phyloP scores from a whole-genome alignment of 2,888 invertebrate species.

The Diploptera punctata region DNA sequence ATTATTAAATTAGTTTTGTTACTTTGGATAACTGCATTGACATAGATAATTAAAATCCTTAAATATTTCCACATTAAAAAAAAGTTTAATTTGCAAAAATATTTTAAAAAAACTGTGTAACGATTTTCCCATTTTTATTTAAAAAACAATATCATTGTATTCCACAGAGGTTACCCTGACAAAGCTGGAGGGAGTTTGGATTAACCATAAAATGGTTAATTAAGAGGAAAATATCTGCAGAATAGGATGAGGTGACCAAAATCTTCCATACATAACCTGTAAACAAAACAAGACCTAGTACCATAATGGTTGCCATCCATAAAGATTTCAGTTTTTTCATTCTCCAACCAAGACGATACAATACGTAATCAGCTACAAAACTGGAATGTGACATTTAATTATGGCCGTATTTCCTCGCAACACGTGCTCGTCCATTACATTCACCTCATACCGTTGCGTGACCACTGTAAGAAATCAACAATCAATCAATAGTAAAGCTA shows the following conservation, averaged over 20 bases:
- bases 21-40: no score
- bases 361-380: slow-evolving; percentile 90
- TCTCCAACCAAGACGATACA: slow-evolving; percentile 86
- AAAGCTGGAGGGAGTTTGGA: slow-evolving; percentile 4
- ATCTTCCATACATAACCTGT: slow-evolving; percentile 11
- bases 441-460: slow-evolving; percentile 86
- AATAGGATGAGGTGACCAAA: slow-evolving; percentile 13
- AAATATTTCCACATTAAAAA: no score
- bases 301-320: slow-evolving; percentile 52
- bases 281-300: slow-evolving; percentile 47
- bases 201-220: not conserved
- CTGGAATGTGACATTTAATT: slow-evolving; percentile 92
- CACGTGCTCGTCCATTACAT: slow-evolving; percentile 93
- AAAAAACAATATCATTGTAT: not conserved
- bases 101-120: no score
- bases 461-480: slow-evolving; percentile 73
- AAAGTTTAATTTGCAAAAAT: no score
- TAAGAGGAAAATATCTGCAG: not conserved
- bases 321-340: slow-evolving; percentile 70
- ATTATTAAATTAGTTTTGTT: no score
- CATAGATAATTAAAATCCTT: no score
- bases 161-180: not conserved
- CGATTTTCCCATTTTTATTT: no score
- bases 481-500: slow-evolving; percentile 22
- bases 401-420: slow-evolving; percentile 89